Evolutionary conservation across 2,888 invertebrate genomes (phyloP), one percentile per base, ranked within the genome.

Genomic region (Caenorhabditis afra): DNA sequence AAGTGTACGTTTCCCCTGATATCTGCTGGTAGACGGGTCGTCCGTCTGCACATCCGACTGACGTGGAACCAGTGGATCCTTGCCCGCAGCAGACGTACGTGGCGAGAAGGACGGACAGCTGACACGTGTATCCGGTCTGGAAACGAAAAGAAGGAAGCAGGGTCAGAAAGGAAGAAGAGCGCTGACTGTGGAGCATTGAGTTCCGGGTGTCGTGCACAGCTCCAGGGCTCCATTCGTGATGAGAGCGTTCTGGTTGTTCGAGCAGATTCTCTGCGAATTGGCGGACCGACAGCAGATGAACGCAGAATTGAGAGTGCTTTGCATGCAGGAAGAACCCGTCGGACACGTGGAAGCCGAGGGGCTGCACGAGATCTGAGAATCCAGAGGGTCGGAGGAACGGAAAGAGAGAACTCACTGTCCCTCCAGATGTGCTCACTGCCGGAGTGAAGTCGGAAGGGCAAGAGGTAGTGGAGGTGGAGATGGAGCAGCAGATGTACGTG

Each of bases 81-180:
- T 62, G 61, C 5, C 89, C 89, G 64, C 89, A 89, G 41, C 89
- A 89, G 1, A 87, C 82, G 65, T 86, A 89, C n/a, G 79, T 68
- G 23, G 83, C 73, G 1, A 85, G 59, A 3, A 85, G 67, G 11
- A 68, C 71, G 0, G 89, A 90, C n/a, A 87, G 68, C 57, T 87
- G 85, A 58, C 89, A 89, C 0, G 85, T 83, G 67, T 87, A 89
- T 3, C 86, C 85, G 18, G 82, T 41, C 85, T 85, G 71, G 14
- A 86, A 67, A 50, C 5, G 22, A 20, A 14, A 16, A 22, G 23
- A 20, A 41, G 22, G 3, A 29, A n/a, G n/a, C n/a, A n/a, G n/a
- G n/a, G n/a, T 3, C 16, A 23, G 41, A 44, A 29, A 22, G n/a
- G 18, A n/a, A 12, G 2, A 39, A 12, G 41, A 44, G 1, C 10